phyloP scores from a whole-genome alignment of 2,113 vertebrate species.

The Pygathrix nemaeus region DNA sequence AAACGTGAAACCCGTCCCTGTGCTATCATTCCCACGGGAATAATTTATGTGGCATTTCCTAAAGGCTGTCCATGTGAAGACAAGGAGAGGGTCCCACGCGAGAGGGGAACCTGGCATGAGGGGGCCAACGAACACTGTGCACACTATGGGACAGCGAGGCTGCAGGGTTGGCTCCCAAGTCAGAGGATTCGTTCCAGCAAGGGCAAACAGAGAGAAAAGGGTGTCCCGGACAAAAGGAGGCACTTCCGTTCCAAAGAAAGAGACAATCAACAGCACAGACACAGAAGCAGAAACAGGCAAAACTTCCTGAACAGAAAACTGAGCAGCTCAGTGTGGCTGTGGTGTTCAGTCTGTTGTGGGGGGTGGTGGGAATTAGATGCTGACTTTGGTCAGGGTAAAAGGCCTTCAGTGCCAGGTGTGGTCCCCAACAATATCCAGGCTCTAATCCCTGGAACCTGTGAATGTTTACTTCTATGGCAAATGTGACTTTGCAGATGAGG shows the following conservation, averaged over 20 bases:
- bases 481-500: not conserved
- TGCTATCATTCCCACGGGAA: not conserved
- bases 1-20: not conserved
- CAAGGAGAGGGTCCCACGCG: not conserved
- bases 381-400: not conserved
- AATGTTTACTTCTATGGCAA: not conserved
- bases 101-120: not conserved
- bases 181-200: not conserved
- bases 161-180: not conserved
- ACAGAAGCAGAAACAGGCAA: not conserved
- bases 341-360: too few relatives aligned
- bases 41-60: slow-evolving; percentile 6
- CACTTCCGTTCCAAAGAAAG: not conserved
- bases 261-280: not conserved
- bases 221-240: not conserved
- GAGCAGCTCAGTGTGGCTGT: not conserved
- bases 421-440: not conserved
- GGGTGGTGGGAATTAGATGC: not conserved
- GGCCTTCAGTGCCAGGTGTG: not conserved
- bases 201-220: not conserved
- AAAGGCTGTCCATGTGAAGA: not conserved
- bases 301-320: not conserved
- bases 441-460: not conserved
- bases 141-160: rapidly evolving
- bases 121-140: not conserved